Conservation (phyloP, 2,888 invertebrate species). For the Busseola fusca region DNA sequence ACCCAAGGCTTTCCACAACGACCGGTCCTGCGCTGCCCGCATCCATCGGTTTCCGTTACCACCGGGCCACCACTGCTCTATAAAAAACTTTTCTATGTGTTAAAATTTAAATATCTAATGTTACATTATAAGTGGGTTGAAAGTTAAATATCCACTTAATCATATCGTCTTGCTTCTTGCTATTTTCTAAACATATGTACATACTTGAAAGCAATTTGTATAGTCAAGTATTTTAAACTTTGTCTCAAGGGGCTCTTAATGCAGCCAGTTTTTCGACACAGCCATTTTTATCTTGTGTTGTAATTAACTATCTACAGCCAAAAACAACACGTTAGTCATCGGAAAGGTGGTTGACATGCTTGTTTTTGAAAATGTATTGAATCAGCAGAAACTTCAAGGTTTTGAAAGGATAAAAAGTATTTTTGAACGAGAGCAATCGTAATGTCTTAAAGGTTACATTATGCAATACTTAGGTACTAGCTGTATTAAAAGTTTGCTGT, state of each 20-base stretch:
- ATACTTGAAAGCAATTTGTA: constrained; percentile 42
- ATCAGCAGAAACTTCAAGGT: constrained; percentile 43
- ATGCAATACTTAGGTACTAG: neutral
- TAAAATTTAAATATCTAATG: neutral
- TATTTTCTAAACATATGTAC: constrained; percentile 43
- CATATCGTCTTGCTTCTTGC: constrained; percentile 22
- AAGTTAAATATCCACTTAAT: constrained; percentile 33
- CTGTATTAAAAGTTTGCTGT: neutral
- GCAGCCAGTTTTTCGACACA: constrained; percentile 17
- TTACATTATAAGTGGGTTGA: constrained; percentile 28
- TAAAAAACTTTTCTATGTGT: neutral
- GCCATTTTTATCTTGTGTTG: constrained; percentile 2
- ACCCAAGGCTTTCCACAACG: no score
- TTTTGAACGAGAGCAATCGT: constrained; percentile 13
- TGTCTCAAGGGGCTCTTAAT: constrained; percentile 18
- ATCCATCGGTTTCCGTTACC: no score
- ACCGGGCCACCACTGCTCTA: no score
- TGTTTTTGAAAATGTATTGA: constrained; percentile 30
- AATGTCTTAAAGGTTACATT: constrained; percentile 25
- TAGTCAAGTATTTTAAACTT: constrained; percentile 21
- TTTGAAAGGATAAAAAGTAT: constrained; percentile 42
- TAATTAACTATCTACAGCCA: constrained; percentile 31
- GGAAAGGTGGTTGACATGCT: constrained; percentile 43
- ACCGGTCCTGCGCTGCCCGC: no score
- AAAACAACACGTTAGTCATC: constrained; percentile 37